A percentile compares a stretch with the other conserved stretches of the same genome.
phyloP scores from a whole-genome alignment of 64 coral and sea anemone species.

The Pachyseris speciosa region DNA sequence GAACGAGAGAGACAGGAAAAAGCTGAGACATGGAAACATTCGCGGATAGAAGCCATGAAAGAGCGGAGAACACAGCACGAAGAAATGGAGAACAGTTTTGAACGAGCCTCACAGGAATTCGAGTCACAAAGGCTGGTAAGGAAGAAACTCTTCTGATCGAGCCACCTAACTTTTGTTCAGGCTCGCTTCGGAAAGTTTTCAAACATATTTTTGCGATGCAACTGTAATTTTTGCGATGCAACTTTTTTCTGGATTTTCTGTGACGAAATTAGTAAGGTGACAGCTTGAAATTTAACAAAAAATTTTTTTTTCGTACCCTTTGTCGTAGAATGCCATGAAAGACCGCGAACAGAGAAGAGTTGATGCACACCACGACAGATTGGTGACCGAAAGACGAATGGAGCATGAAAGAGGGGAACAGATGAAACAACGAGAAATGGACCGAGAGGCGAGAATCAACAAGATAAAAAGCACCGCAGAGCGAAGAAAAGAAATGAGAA shows the following conservation, averaged over 20 bases:
- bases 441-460: constrained; percentile 48
- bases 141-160: neutral
- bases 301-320: neutral
- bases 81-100: constrained; percentile 86
- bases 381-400: constrained; percentile 51
- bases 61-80: constrained; percentile 63
- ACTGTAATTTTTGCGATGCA: too few species aligned
- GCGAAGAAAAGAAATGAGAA: constrained; percentile 80
- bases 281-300: neutral
- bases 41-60: constrained; percentile 80
- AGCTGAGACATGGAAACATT: constrained; percentile 80
- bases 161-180: too few species aligned
- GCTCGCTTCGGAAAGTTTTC: too few species aligned
- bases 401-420: constrained; percentile 41
- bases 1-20: constrained; percentile 69
- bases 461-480: constrained; percentile 72
- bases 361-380: constrained; percentile 55
- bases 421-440: constrained; percentile 58
- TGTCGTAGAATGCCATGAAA: constrained; percentile 58
- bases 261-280: neutral
- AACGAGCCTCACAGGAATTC: constrained; percentile 69
- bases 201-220: too few species aligned
- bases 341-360: constrained; percentile 65
- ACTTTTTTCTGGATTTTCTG: too few species aligned
- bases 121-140: constrained; percentile 80